These are phyloP conservation scores for Otus scops DNA, from an alignment of 2,797 vertebrate species.

Conservation along the genomic window DNA sequence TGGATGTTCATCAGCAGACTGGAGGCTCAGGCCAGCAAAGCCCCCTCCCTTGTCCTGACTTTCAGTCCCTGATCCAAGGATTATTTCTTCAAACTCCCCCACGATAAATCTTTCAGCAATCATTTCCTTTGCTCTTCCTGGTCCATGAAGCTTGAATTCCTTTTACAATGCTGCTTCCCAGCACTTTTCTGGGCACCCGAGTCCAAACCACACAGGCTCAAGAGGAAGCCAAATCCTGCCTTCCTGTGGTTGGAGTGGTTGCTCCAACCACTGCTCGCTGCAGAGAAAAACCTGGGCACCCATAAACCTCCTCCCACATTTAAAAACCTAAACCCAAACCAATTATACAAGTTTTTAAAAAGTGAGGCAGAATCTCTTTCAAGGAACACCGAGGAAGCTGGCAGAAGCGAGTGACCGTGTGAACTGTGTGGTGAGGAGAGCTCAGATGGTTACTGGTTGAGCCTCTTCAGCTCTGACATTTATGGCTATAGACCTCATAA, in stretches of 20 bases:
- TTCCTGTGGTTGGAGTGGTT: not conserved
- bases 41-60: not conserved
- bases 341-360: not conserved
- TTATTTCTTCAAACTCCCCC: not conserved
- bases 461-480: slow-evolving; percentile 1
- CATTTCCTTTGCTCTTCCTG: not conserved
- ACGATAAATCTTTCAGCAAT: not conserved
- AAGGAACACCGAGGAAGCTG: not conserved
- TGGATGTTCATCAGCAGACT: not conserved
- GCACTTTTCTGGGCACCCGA: rapidly evolving
- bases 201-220: not conserved
- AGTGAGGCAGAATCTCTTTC: not conserved
- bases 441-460: not conserved
- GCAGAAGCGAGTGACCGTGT: not conserved
- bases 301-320: not conserved
- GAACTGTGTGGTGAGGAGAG: not conserved
- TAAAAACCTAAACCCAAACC: not conserved
- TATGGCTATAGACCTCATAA: not conserved
- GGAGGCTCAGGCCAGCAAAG: not conserved
- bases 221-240: not conserved
- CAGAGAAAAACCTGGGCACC: not conserved
- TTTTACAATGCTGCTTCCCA: not conserved
- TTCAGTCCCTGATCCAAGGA: not conserved
- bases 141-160: not conserved
- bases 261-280: not conserved